Percentiles rank a stretch among this genome's conserved stretches.
These are phyloP conservation scores for Thera obeliscata DNA, from an alignment of 2,888 invertebrate species.

Conservation along the genomic window DNA sequence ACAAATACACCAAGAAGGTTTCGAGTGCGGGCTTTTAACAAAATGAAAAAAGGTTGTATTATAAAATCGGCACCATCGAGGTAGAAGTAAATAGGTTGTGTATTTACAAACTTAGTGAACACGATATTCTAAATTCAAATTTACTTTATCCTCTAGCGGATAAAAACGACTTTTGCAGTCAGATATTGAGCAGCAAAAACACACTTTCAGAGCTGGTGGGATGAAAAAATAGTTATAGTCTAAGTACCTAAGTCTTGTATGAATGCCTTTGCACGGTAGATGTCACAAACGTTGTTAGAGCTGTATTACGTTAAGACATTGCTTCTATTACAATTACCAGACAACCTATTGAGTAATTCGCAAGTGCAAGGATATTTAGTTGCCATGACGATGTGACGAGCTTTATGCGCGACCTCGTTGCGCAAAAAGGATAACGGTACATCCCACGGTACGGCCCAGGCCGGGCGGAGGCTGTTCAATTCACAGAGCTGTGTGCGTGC, in stretches of 20 bases:
- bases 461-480: slow-evolving; percentile 43
- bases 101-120: too few relatives aligned
- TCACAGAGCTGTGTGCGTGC: slow-evolving; percentile 41
- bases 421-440: slow-evolving; percentile 70
- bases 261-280: neutral
- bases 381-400: slow-evolving; percentile 61
- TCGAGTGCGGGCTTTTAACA: too few relatives aligned
- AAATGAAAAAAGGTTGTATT: too few relatives aligned
- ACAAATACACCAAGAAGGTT: too few relatives aligned
- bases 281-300: neutral
- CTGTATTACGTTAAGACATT: neutral
- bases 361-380: slow-evolving; percentile 59
- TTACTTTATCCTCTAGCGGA: too few relatives aligned
- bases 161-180: too few relatives aligned
- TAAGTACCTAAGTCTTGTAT: neutral
- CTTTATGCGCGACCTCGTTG: slow-evolving; percentile 69
- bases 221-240: too few relatives aligned
- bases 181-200: too few relatives aligned
- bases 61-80: too few relatives aligned
- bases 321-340: neutral
- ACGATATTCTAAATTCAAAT: too few relatives aligned
- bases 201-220: too few relatives aligned
- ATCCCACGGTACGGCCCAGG: slow-evolving; percentile 35
- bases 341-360: slow-evolving; percentile 44
- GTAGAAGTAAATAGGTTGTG: too few relatives aligned